A percentile compares a stretch with the other conserved stretches of the same genome.
phyloP scores from a whole-genome alignment of 2,888 invertebrate genomes.

The Bugula neritina region DNA sequence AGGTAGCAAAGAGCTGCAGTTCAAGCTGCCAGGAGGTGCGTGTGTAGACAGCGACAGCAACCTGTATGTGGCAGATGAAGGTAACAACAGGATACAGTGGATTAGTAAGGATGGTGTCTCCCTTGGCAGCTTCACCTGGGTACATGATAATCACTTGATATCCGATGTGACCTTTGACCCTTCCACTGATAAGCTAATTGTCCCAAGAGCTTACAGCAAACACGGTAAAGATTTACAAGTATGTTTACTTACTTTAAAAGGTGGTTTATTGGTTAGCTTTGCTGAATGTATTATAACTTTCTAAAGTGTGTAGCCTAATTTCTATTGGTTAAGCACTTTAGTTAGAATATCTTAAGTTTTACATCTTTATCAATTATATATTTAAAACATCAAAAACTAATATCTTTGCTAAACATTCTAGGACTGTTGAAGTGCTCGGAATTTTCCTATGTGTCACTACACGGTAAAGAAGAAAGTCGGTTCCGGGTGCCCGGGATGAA shows the following conservation, averaged over 20 bases:
- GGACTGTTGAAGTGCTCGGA: slow-evolving; percentile 6
- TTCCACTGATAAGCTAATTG: not conserved
- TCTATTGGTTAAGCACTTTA: too few relatives aligned
- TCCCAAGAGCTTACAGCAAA: not conserved
- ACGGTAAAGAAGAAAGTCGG: not conserved
- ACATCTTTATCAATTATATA: too few relatives aligned
- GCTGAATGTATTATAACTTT: too few relatives aligned
- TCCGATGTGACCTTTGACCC: slow-evolving; percentile 4
- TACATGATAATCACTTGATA: not conserved
- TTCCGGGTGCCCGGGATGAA: slow-evolving; percentile 12
- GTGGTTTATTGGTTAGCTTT: too few relatives aligned
- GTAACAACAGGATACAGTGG: slow-evolving; percentile 20
- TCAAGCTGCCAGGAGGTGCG: not conserved
- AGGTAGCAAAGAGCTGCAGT: not conserved
- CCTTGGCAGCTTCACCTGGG: not conserved
- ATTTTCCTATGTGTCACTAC: slow-evolving; percentile 14
- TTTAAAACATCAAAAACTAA: too few relatives aligned
- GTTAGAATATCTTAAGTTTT: too few relatives aligned
- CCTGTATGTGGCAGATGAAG: slow-evolving; percentile 23
- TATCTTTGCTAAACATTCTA: too few relatives aligned
- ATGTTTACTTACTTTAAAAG: too few relatives aligned
- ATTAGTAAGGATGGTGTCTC: slow-evolving; percentile 3
- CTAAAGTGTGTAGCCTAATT: too few relatives aligned
- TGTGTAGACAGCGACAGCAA: slow-evolving; percentile 1
- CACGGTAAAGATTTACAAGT: too few relatives aligned